Base-by-base conservation (phyloP, 2,888 invertebrate genomes). In the Tachina lurida region DNA sequence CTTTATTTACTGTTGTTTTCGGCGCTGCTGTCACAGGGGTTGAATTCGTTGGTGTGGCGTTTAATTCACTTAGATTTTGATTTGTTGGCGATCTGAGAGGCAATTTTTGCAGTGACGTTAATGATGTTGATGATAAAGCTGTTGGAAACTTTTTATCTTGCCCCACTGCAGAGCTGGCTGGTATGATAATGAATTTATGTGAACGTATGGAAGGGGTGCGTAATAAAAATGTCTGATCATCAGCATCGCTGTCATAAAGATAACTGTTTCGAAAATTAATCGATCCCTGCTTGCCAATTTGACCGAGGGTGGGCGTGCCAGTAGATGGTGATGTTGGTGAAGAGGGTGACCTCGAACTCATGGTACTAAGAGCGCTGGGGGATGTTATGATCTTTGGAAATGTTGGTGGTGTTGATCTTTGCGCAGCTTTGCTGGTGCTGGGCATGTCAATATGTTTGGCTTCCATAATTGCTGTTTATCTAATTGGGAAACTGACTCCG, bases 131-230 rank as follows among this genome's bases (percentile, higher is more conserved):
- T 5, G 91, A 91, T 68, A 87, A 88, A 67, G 91, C 88, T 79
- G 89, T 89, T 3, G 91, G 89, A 31, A 91, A 89, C 10, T 89
- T 54, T 45, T 79, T 77, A 19, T 75, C 77, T 43, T 79, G 63
- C 56, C 19, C 49, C 43, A 88, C 76, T 0, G 87, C 62, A 17
- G 89, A 76, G 10, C 84, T 74, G 54, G 93, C 90, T 71, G 92
- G 92, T 79, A 92, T 93, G 8, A 92, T 92, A 54, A 92, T 93
- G 82, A 90, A 92, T 87, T 91, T 92, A 78, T 91, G 92, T 4
- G 91, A 89, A 60, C 91, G 91, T 76, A 89, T 86, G 10, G 92
- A 90, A 0, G 92, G 88, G 13, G 90, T 88, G 45, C 91, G 90
- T 41, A 92, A 89, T 45, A 92, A 91, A 3, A 90, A 90, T 10